Evolutionary conservation across 2,888 invertebrate genomes (phyloP).

Genomic region (Gari tellinella): DNA sequence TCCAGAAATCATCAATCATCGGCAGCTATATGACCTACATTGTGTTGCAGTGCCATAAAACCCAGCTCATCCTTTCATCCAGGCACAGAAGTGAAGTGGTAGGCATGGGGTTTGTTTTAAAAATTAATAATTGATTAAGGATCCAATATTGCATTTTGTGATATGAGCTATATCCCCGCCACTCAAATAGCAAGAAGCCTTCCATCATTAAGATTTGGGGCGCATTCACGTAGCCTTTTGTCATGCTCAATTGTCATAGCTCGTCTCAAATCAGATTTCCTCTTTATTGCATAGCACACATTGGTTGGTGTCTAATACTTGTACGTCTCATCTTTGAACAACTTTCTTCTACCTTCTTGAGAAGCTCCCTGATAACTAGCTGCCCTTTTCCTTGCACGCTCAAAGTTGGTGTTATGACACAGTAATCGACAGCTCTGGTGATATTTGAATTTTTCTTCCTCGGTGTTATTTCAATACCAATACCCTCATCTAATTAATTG

Average conservation of each 20-base stretch:
- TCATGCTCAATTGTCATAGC: constrained; percentile 58
- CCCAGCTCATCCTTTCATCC: too few relatives aligned
- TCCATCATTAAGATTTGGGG: constrained; percentile 46
- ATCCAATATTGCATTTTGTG: too few relatives aligned
- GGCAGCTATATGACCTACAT: too few relatives aligned
- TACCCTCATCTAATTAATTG: constrained; percentile 50
- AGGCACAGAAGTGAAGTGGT: too few relatives aligned
- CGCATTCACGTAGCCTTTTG: constrained; percentile 46
- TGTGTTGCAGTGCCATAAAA: too few relatives aligned
- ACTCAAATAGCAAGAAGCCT: constrained; percentile 52
- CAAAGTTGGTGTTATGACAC: constrained; percentile 49
- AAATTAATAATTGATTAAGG: too few relatives aligned
- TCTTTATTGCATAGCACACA: too few relatives aligned
- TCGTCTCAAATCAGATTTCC: constrained; percentile 40
- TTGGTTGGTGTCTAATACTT: too few relatives aligned
- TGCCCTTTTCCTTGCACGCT: constrained; percentile 34
- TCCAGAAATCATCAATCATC: too few relatives aligned
- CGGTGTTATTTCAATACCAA: constrained; percentile 55
- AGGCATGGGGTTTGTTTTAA: too few relatives aligned
- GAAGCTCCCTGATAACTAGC: not conserved
- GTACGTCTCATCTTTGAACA: constrained; percentile 1
- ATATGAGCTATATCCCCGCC: constrained; percentile 57
- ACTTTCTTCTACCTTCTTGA: constrained; percentile 10
- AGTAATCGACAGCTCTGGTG: constrained; percentile 52
- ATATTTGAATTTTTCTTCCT: constrained; percentile 51